phyloP scores from a whole-genome alignment of 2,888 invertebrate genomes.

The Philhelius pedissequus region DNA sequence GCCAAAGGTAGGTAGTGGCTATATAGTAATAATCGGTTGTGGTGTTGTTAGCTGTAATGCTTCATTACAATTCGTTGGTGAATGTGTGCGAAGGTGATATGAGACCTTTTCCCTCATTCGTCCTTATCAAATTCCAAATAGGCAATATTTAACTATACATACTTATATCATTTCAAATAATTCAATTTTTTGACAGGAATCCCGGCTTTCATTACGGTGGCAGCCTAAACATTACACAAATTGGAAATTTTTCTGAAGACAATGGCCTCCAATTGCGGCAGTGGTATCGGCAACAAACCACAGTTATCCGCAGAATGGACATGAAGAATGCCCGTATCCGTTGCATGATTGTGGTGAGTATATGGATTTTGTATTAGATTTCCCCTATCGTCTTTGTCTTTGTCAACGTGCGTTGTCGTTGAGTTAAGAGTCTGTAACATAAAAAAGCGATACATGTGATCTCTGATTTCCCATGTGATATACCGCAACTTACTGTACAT shows the following conservation, averaged over 20 bases:
- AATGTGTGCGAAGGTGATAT: too few relatives aligned
- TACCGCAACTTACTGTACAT: background rate
- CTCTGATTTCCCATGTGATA: conserved; percentile 72
- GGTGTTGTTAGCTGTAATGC: too few relatives aligned
- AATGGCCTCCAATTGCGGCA: conserved; percentile 72
- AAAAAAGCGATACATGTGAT: conserved; percentile 25
- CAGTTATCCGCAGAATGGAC: conserved; percentile 78
- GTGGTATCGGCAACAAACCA: conserved; percentile 74
- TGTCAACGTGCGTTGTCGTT: background rate
- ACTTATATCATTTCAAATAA: too few relatives aligned
- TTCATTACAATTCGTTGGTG: too few relatives aligned
- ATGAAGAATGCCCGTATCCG: conserved; percentile 81
- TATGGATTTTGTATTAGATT: conserved; percentile 6
- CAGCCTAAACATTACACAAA: conserved; percentile 78
- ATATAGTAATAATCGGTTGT: too few relatives aligned
- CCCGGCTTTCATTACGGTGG: conserved; percentile 81
- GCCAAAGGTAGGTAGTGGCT: too few relatives aligned
- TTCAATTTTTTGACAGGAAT: conserved; percentile 74
- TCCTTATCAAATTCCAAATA: too few relatives aligned
- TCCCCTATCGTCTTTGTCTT: background rate
- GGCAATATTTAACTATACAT: too few relatives aligned
- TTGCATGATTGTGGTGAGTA: conserved; percentile 80
- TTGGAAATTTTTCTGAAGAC: conserved; percentile 80
- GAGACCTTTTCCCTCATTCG: too few relatives aligned
- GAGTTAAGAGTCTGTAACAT: background rate